Conservation (phyloP, 1,140 invertebrate genomes). For the Calliphora vicina region DNA sequence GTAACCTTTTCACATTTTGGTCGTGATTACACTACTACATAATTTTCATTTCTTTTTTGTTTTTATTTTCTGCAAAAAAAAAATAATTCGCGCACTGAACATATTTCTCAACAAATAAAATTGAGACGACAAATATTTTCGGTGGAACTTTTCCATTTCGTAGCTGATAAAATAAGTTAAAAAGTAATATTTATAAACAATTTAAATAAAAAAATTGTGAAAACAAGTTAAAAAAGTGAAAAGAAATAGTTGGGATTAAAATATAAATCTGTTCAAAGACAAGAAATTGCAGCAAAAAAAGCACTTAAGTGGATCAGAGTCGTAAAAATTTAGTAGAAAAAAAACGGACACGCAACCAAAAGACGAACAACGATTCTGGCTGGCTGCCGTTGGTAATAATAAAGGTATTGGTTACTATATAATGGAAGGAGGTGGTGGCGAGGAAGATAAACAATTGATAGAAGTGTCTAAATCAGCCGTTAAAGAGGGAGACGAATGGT, state of each 20-base stretch:
- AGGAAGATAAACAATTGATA: not conserved
- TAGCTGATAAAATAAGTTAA: conserved; percentile 22
- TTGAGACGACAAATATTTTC: not conserved
- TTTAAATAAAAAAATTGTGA: not conserved
- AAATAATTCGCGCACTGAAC: not conserved
- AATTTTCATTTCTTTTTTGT: no score
- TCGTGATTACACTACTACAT: no score
- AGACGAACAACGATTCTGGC: not conserved
- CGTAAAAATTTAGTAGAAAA: conserved; percentile 14
- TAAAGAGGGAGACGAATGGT: not conserved
- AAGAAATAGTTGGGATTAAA: not conserved
- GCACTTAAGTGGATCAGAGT: not conserved
- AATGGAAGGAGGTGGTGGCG: conserved; percentile 21
- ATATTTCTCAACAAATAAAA: not conserved
- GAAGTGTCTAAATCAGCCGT: not conserved
- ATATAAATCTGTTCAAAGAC: not conserved
- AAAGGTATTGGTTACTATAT: not conserved
- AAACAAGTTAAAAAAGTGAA: not conserved
- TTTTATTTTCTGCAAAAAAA: no score
- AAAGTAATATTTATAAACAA: not conserved
- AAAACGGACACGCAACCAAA: conserved; percentile 39
- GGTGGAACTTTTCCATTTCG: conserved; percentile 1
- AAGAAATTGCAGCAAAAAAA: not conserved
- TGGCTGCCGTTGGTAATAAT: not conserved
- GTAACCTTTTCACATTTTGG: no score